Base-by-base conservation (phyloP, 2,888 invertebrate genomes). In the Micropterix aruncella region DNA sequence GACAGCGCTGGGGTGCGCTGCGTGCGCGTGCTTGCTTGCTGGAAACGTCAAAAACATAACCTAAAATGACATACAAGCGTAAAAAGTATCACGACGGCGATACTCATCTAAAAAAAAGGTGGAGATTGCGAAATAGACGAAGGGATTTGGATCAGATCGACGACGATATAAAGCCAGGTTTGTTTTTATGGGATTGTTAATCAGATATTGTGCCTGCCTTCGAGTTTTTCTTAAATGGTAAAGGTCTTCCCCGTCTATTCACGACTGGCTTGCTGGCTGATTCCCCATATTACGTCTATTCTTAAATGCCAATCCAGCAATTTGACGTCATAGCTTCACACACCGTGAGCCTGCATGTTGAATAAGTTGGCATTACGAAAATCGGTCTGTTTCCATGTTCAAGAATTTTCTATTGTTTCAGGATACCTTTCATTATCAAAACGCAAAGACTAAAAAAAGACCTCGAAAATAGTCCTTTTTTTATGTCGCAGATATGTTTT, bases 81-180 rank as follows among this genome's bases (percentile, higher is more conserved):
- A 86, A 79, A 60, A 88, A 86, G 61, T 81, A 83, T 60, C 88
- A 88, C 57, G 70, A 70, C 49, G 86, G 85, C 47, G 84, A 87
- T 62, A 84, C 85, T 47, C 85, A 87, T 65, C 66, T 88, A 52
- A 82, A 81, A 60, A 82, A 77, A 55, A 73, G 80, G 44, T 86
- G 84, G 80, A 74, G 82, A 56, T 80, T 86, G 12, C 79, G 82
- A 54, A 80, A 83, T 55, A 77, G 85, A 52, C 81, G 74, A 47
- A 83, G 82, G 58, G 88, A 89, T 71, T 74, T 89, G 44, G 89
- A 90, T 57, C 74, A 87, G 73, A 84, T 85, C 59, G 68, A 68
- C 46, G 59, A 53, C 3, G 69, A 71, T 53, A 50, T 71, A 43
- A 65, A 70, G 54, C 63, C 68, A 59, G 70, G 70, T 70, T 57